phyloP scores from a whole-genome alignment of 2,113 vertebrate species.

The Sterrhoptilus dennistouni region DNA sequence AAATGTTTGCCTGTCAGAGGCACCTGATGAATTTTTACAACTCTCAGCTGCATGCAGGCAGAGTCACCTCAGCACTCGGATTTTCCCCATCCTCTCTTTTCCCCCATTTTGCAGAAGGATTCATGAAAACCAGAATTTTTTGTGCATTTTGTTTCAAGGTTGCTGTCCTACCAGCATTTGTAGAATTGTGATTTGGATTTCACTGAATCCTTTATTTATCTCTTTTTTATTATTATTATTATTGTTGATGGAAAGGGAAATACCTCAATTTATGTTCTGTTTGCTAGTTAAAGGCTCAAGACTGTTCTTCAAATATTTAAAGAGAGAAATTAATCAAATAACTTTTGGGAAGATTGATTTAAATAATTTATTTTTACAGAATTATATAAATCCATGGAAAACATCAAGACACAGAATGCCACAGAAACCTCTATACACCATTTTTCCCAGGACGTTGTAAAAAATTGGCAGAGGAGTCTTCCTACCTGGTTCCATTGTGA shows the following conservation, averaged over 20 bases:
- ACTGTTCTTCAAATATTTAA: background rate
- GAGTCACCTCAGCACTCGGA: background rate
- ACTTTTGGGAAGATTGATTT: background rate
- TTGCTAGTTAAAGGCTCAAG: background rate
- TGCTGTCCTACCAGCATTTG: background rate
- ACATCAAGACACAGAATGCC: background rate
- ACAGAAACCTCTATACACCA: background rate
- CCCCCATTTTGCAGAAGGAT: background rate
- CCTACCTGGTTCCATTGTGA: background rate
- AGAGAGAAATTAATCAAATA: background rate
- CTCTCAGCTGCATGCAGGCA: background rate
- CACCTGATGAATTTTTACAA: conserved; percentile 37
- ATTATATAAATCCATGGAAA: background rate
- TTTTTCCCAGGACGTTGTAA: background rate
- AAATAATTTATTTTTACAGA: background rate
- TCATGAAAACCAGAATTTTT: background rate
- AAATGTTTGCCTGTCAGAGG: conserved; percentile 22
- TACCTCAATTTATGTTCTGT: background rate
- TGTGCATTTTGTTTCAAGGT: background rate
- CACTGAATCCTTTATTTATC: background rate
- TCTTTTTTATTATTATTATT: background rate
- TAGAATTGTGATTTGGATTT: background rate
- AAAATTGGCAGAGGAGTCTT: background rate
- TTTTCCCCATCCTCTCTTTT: background rate
- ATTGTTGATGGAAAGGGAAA: background rate